Evolutionary conservation across 2,888 invertebrate species (phyloP).

Genomic region (Zeuzera pyrina): DNA sequence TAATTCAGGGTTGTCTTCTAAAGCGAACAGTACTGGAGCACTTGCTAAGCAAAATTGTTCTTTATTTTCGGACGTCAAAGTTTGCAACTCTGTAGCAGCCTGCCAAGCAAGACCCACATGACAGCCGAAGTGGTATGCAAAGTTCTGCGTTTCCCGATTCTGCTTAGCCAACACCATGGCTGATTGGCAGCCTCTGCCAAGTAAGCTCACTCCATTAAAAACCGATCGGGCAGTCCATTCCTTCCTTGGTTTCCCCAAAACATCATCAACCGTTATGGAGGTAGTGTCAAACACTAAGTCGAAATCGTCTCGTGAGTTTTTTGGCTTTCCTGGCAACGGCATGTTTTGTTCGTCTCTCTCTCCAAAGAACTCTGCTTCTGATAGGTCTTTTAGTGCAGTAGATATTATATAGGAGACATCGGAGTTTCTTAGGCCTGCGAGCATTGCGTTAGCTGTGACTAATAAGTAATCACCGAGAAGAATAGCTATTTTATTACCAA

Average conservation of each 20-base stretch:
- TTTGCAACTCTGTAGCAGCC: slow-evolving; percentile 66
- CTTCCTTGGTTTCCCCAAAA: slow-evolving; percentile 73
- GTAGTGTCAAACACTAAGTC: slow-evolving; percentile 52
- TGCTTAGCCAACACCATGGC: slow-evolving; percentile 84
- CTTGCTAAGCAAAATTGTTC: slow-evolving; percentile 82
- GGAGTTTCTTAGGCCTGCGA: slow-evolving; percentile 81
- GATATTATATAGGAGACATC: slow-evolving; percentile 87
- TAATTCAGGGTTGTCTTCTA: slow-evolving; percentile 82
- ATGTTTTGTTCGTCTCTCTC: slow-evolving; percentile 84
- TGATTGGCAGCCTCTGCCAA: slow-evolving; percentile 85
- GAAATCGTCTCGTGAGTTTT: slow-evolving; percentile 36
- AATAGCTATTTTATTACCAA: slow-evolving; percentile 91
- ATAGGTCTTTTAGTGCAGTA: slow-evolving; percentile 84
- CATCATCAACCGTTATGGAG: slow-evolving; percentile 45
- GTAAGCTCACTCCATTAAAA: slow-evolving; percentile 76
- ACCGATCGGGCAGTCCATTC: slow-evolving; percentile 84
- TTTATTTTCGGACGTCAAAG: slow-evolving; percentile 72
- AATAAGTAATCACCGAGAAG: slow-evolving; percentile 89
- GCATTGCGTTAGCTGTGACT: slow-evolving; percentile 84
- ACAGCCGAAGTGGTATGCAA: slow-evolving; percentile 86
- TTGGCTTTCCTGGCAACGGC: slow-evolving; percentile 78
- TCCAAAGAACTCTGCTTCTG: slow-evolving; percentile 87
- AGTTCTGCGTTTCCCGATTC: slow-evolving; percentile 75
- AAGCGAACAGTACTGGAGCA: slow-evolving; percentile 87
- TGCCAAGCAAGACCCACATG: slow-evolving; percentile 89